Evolutionary conservation across 2,888 invertebrate genomes (phyloP).

Genomic region (Drosophila antonietae): DNA sequence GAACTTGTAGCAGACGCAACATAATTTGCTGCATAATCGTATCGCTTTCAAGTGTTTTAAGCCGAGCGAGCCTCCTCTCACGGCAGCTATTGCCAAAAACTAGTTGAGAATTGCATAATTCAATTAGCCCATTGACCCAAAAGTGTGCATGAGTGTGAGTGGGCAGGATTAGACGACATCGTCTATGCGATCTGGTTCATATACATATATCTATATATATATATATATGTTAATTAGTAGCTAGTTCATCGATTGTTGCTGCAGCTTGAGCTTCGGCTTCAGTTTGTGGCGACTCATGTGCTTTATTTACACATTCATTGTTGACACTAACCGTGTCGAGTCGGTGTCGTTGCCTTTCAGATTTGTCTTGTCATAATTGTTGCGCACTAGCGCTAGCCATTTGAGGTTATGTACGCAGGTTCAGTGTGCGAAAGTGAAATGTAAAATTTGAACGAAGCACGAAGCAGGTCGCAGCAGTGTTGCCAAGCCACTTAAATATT

Average conservation of each 20-base stretch:
- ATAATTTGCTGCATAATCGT: constrained; percentile 77
- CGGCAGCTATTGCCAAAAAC: constrained; percentile 58
- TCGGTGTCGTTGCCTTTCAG: constrained; percentile 24
- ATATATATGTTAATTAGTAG: constrained; percentile 25
- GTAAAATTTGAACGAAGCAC: constrained; percentile 24
- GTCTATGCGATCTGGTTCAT: not conserved
- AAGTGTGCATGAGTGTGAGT: constrained; percentile 6
- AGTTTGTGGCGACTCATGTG: constrained; percentile 64
- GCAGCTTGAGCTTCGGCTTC: constrained; percentile 34
- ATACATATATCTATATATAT: not conserved
- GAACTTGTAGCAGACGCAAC: constrained; percentile 36
- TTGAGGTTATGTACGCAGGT: constrained; percentile 58
- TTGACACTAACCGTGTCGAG: constrained; percentile 67
- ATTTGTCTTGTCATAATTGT: constrained; percentile 80
- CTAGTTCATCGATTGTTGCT: constrained; percentile 50
- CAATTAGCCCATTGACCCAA: constrained; percentile 61
- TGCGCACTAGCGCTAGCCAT: constrained; percentile 43
- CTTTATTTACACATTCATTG: constrained; percentile 72
- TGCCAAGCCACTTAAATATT: constrained; percentile 34
- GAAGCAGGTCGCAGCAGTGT: constrained; percentile 4
- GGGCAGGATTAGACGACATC: constrained; percentile 7
- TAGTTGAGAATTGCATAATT: constrained; percentile 70
- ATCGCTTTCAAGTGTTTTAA: constrained; percentile 76
- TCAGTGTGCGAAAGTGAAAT: constrained; percentile 61
- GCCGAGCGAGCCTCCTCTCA: constrained; percentile 18